Evolutionary conservation across 2,113 vertebrate genomes (phyloP), one percentile per base, ranked within the genome.

Genomic region (Phrynocephalus versicolor): DNA sequence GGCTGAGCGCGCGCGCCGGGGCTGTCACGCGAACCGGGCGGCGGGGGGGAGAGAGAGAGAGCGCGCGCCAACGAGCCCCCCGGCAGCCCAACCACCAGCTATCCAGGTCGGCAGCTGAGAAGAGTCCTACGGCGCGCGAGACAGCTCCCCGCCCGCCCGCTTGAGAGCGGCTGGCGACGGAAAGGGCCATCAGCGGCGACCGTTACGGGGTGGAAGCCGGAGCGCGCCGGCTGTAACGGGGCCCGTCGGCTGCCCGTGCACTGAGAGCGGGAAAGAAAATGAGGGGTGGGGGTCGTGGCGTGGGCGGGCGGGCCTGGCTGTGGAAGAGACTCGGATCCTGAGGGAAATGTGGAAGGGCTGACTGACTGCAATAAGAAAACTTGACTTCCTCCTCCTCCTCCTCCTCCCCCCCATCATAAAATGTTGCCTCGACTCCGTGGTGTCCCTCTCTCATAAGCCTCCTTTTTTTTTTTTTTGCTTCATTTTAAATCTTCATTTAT

Each of bases 181-280:
- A 25, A 30, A 37, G 8, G 69, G 77, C 76, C 45, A 75, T 41
- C 73, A 13, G 14, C 51, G 6, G 45, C 86, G 81, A 58, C 86
- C 81, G 81, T 83, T 87, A 79, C 25, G 12, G 67, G 51, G 41
- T 2, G 2, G n/a, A 6, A 58, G 6, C 4, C 69, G n/a, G n/a
- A 23, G 64, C 35, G 75, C 18, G 69, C 57, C 65, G 33, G 73
- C 1, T n/a, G 51, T 74, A 5, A 21, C 62, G 84, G 71, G 81
- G 85, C 76, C 5, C 60, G 7, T 12, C 15, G 57, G 30, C 45
- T 5, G 92, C 84, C 84, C 76, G n/a, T 84, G 85, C 33, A 85
- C 85, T 19, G 89, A 87, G 82, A 79, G 88, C 88, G 91, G 92
- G 93, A 90, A 91, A 89, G 91, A 87, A 88, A 51, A 88, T 60